A percentile compares a stretch with the other conserved stretches of the same genome.
Evolutionary conservation across 2,888 invertebrate species (phyloP).

Genomic region (Deilephila porcellus): DNA sequence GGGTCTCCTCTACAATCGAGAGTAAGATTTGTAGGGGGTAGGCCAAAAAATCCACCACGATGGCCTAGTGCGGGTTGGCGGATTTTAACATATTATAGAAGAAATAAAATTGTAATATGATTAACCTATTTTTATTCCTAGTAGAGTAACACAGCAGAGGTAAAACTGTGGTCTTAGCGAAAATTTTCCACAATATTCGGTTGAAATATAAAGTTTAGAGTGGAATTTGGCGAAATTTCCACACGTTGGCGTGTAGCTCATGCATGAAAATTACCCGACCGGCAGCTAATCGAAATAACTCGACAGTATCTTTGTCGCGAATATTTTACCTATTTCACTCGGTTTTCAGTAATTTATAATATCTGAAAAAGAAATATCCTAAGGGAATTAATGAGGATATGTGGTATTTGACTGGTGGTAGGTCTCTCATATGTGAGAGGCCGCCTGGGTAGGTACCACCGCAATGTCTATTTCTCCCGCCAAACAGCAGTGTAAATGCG

Average conservation of each 20-base stretch:
- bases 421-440: no score
- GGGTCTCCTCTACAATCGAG: no score
- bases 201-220: slow-evolving; percentile 19
- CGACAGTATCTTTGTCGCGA: neutral
- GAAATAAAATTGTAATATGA: neutral
- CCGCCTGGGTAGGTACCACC: no score
- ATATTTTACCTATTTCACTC: neutral
- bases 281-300: neutral
- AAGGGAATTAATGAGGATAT: neutral
- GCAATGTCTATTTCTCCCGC: no score
- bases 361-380: neutral
- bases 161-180: slow-evolving; percentile 23
- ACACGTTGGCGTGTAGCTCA: slow-evolving; percentile 13
- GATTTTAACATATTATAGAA: no score
- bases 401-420: no score
- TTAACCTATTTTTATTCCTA: neutral
- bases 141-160: neutral
- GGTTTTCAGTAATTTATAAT: neutral
- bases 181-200: slow-evolving; percentile 24
- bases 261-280: slow-evolving; percentile 19
- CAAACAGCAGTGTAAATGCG: no score
- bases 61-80: no score
- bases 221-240: slow-evolving; percentile 14
- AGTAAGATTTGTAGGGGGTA: no score
- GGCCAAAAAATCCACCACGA: no score